Percentiles rank a stretch among this genome's conserved stretches.
Evolutionary conservation across 2,797 vertebrate genomes (phyloP).

Genomic region (Pseudochirops cupreus): DNA sequence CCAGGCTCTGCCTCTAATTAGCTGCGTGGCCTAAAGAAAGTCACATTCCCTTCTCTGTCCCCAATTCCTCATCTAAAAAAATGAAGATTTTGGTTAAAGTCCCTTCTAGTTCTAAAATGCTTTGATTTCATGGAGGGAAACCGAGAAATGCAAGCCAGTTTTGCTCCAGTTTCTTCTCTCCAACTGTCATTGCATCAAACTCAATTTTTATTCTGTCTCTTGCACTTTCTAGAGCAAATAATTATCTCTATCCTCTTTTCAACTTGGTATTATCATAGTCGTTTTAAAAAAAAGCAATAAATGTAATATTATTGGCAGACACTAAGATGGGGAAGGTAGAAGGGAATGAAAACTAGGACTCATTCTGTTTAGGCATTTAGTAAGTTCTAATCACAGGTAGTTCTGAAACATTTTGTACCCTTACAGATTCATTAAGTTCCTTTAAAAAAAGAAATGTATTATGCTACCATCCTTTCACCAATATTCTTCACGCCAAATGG

Average conservation of each 20-base stretch:
- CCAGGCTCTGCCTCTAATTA: not conserved
- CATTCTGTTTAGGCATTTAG: not conserved
- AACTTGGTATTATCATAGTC: not conserved
- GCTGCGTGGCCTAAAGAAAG: not conserved
- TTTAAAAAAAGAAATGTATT: not conserved
- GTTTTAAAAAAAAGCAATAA: not conserved
- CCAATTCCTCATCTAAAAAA: not conserved
- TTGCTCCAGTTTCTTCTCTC: not conserved
- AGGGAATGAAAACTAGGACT: not conserved
- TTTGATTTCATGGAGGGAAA: not conserved
- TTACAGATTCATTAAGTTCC: not conserved
- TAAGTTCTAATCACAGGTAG: not conserved
- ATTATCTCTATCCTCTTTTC: not conserved
- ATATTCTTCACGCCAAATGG: not conserved
- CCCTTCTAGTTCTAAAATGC: not conserved
- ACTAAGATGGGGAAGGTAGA: not conserved
- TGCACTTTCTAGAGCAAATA: not conserved
- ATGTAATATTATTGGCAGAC: not conserved
- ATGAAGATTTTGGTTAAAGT: not conserved
- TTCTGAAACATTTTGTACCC: not conserved
- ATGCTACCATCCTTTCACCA: not conserved
- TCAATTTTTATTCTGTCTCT: not conserved
- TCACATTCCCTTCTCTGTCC: not conserved
- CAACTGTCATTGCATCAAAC: not conserved
- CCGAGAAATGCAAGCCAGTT: not conserved